phyloP scores from a whole-genome alignment of 2,113 vertebrate species.

The Nettapus auritus region DNA sequence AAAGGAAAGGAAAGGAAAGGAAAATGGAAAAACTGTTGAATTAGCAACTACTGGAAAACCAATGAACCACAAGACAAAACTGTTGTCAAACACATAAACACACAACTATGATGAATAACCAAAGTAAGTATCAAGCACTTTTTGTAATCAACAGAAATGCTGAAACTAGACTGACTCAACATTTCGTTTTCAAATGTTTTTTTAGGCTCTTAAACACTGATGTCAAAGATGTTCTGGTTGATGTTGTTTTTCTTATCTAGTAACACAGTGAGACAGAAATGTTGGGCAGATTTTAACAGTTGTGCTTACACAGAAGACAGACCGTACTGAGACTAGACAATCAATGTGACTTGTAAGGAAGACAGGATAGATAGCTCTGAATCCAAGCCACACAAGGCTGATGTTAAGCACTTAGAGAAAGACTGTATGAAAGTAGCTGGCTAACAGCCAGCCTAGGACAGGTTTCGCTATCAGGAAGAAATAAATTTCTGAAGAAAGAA shows the following conservation, averaged over 20 bases:
- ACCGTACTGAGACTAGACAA: neutral
- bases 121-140: neutral
- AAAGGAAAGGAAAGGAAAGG: no score
- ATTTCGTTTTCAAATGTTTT: neutral
- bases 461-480: neutral
- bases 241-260: neutral
- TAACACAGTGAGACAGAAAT: neutral
- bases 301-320: neutral
- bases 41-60: neutral
- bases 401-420: neutral
- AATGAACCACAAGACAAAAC: neutral
- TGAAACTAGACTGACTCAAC: neutral
- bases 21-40: no score
- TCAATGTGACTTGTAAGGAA: neutral
- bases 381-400: neutral
- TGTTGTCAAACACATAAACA: neutral
- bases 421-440: neutral
- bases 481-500: neutral
- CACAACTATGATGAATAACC: neutral
- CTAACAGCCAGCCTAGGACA: neutral
- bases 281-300: neutral
- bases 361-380: neutral
- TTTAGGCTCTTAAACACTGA: neutral
- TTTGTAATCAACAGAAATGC: neutral
- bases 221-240: neutral